A percentile compares a stretch with the other conserved stretches of the same genome.
Conservation (phyloP, 37 sponge, comb jelly and placozoan genomes). For the Diacarnus erythraeanus region DNA sequence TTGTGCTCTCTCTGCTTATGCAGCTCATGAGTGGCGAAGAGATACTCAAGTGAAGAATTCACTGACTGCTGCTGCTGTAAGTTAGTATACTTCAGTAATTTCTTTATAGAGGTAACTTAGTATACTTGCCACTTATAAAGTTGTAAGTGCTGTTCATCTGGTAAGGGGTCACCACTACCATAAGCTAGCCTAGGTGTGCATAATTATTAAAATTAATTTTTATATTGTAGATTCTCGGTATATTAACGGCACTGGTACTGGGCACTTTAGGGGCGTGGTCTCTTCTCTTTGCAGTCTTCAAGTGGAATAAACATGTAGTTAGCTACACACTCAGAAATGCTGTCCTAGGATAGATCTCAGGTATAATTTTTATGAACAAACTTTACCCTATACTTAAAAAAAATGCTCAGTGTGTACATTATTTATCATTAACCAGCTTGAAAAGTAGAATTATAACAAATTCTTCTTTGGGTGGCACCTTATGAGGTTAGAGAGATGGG, state of each 20-base stretch:
- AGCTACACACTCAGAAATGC: conserved; percentile 49
- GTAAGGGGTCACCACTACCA: no score
- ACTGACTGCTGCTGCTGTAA: conserved; percentile 27
- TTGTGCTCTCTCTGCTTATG: background rate
- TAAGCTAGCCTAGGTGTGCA: no score
- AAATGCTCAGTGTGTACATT: background rate
- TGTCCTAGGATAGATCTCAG: conserved; percentile 7
- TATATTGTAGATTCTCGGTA: conserved; percentile 10
- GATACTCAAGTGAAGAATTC: background rate
- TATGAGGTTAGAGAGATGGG: background rate
- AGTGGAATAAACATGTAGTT: conserved; percentile 48
- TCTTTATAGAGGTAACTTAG: background rate
- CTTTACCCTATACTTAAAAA: background rate
- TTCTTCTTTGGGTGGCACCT: no score
- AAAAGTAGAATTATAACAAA: no score
- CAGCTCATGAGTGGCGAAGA: background rate
- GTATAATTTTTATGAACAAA: background rate
- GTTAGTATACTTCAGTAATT: conserved; percentile 11
- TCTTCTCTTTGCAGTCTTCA: conserved; percentile 18
- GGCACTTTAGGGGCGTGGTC: conserved; percentile 1
- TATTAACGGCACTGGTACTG: background rate
- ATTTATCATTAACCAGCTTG: background rate
- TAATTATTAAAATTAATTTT: no score
- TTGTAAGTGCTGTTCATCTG: no score
- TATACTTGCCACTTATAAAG: no score